Conservation (phyloP, 2,888 invertebrate species). For the Drosophila formosana region DNA sequence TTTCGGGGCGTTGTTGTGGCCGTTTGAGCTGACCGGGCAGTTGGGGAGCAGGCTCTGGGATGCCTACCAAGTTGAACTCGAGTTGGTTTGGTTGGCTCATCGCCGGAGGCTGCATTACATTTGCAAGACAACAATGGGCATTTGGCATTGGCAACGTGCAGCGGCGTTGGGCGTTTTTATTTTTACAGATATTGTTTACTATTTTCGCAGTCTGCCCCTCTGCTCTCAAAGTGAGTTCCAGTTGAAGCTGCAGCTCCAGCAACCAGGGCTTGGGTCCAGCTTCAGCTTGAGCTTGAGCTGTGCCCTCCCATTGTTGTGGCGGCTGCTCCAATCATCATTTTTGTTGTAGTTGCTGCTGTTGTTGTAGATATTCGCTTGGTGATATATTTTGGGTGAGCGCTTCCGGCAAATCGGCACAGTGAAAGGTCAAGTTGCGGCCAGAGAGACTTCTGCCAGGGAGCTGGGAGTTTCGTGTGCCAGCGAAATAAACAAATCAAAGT, state of each 20-base stretch:
- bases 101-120: constrained; percentile 70
- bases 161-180: constrained; percentile 83
- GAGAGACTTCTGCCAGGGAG: constrained; percentile 73
- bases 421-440: constrained; percentile 76
- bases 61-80: constrained; percentile 56
- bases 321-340: constrained; percentile 75
- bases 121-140: constrained; percentile 78
- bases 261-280: constrained; percentile 16
- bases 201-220: constrained; percentile 41
- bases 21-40: constrained; percentile 20
- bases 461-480: constrained; percentile 69
- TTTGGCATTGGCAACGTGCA: constrained; percentile 62
- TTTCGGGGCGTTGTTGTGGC: constrained; percentile 6
- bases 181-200: constrained; percentile 83
- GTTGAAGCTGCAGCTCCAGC: background rate
- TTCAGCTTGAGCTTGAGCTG: constrained; percentile 47
- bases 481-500: constrained; percentile 78
- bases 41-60: constrained; percentile 10
- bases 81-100: constrained; percentile 34
- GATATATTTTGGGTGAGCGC: constrained; percentile 80
- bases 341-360: constrained; percentile 29
- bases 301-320: constrained; percentile 70
- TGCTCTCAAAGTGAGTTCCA: constrained; percentile 7
- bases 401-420: constrained; percentile 75
- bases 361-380: constrained; percentile 75